phyloP scores from a whole-genome alignment of 2,113 vertebrate genomes.

The Brachionichthys hirsutus region DNA sequence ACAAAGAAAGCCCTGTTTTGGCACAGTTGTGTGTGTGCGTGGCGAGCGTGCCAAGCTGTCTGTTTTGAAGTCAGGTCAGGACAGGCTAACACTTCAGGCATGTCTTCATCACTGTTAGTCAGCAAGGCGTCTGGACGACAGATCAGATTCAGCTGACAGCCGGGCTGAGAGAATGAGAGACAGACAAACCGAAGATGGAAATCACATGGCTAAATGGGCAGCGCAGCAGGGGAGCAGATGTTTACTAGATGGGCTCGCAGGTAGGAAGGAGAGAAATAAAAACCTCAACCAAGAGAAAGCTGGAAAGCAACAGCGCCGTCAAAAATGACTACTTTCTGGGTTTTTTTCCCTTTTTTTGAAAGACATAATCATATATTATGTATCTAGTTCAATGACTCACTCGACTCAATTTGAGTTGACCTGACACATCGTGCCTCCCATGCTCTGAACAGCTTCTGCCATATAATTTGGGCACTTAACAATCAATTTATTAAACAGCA shows the following conservation, averaged over 20 bases:
- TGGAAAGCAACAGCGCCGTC: background rate
- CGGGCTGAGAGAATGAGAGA: slow-evolving; percentile 20
- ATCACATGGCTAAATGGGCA: slow-evolving; percentile 8
- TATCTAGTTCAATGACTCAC: too few species aligned
- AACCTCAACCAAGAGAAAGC: background rate
- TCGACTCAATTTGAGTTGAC: too few species aligned
- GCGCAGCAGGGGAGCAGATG: background rate
- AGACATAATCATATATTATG: too few species aligned
- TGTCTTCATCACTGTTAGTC: slow-evolving; percentile 64
- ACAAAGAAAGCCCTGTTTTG: slow-evolving; percentile 69
- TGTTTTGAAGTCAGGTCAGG: slow-evolving; percentile 73
- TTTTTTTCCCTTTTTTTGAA: too few species aligned
- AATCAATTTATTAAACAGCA: too few species aligned
- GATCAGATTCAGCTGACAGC: slow-evolving; percentile 46
- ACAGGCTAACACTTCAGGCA: slow-evolving; percentile 63
- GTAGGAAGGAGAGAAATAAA: slow-evolving; percentile 1
- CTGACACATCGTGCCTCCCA: too few species aligned
- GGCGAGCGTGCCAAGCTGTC: slow-evolving; percentile 62
- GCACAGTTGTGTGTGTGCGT: slow-evolving; percentile 40
- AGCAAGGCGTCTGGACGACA: slow-evolving; percentile 59
- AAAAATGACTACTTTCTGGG: too few species aligned
- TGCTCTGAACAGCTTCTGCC: too few species aligned
- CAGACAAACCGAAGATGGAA: slow-evolving; percentile 31
- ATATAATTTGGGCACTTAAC: too few species aligned
- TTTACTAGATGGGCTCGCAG: background rate